Evolutionary conservation across 2,797 vertebrate species (phyloP), one percentile per base, ranked within the genome.

Genomic region (Hydrocynus forskahlii): DNA sequence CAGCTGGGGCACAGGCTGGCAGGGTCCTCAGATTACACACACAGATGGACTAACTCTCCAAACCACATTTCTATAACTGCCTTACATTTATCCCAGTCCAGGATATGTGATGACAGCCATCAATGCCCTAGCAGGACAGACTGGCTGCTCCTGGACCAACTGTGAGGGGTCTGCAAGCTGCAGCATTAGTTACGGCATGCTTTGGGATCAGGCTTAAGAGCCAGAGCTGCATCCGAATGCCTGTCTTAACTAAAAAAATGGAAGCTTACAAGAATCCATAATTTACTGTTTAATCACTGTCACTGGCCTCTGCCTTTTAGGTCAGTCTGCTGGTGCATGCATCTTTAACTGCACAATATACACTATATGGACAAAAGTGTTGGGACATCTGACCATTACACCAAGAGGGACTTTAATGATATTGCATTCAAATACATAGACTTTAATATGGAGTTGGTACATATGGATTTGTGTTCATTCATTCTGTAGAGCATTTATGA

Each of bases 1-100:
- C 85, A 84, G 83, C 83, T 84, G 85, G 83, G 73, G 63, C 25
- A 40, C 72, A 82, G 35, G 66, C 77, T 78, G 78, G 59, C 75
- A 80, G 60, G 75, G 71, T 78, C 74, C 83, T 84, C 80, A 72
- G 45, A 83, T 81, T 81, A 79, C 70, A 64, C 68, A 63, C 66
- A 57, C 81, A 84, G 85, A 83, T 85, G 83, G 83, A 68, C 75
- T 68, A 54, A 72, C 52, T 50, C 13, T 59, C 64, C 43, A 63
- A 60, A 66, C 45, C 48, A 57, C 60, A 14, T 78, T 78, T 74
- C 66, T 69, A 78, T 55, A 76, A 68, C 25, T 69, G 59, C 71
- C n/a, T 55, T 59, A 79, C 45, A 71, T 75, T 57, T 16, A 83
- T 50, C 68, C 62, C 40, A 64, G 57, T 86, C 59, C 59, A 54